Base-by-base conservation (phyloP, 2,113 vertebrate genomes). In the Pseudopipra pipra region DNA sequence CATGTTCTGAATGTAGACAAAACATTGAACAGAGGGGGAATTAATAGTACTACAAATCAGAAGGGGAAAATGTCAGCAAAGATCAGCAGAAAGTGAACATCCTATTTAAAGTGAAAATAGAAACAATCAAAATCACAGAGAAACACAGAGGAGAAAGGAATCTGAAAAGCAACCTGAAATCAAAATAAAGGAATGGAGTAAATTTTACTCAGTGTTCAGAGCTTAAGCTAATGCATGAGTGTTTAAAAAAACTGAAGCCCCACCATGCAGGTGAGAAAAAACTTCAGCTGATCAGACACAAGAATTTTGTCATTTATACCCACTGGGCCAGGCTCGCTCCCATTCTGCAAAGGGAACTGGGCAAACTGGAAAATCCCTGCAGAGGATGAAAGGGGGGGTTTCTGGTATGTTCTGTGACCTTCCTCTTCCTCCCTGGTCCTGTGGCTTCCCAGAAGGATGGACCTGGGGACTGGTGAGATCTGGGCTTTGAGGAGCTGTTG, bases 1-100 rank as follows among this genome's bases (percentile, higher is more conserved):
- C 89, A 94, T 44, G 68, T 33, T 86, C 79, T 78, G 85, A 94
- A 93, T 86, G 73, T 66, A 94, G 95, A 96, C 92, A 96, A 96
- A 96, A 93, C 90, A 92, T 68, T 66, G 89, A 93, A 67, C 56
- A 71, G 74, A 68, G 41, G 20, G 20, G 25, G n/a, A 96, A 96
- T 95, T 97, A 95, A 92, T 92, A 87, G 77, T 35, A 30, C 54
- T 56, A 24, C 79, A 90, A 94, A 95, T 87, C 68, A 85, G 87
- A 91, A 89, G 44, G 71, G 76, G 5, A 91, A 94, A 89, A 56
- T 58, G 76, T 89, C 88, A 90, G 68, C 80, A 86, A 79, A 90
- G 58, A 92, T 96, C 93, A 92, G 83, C 83, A 75, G 79, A 95
- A 96, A 92, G 79, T 14, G 72, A 94, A 93, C 79, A 90, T 93